Base-by-base conservation (phyloP, 2,888 invertebrate genomes). In the Ectemnius cavifrons region DNA sequence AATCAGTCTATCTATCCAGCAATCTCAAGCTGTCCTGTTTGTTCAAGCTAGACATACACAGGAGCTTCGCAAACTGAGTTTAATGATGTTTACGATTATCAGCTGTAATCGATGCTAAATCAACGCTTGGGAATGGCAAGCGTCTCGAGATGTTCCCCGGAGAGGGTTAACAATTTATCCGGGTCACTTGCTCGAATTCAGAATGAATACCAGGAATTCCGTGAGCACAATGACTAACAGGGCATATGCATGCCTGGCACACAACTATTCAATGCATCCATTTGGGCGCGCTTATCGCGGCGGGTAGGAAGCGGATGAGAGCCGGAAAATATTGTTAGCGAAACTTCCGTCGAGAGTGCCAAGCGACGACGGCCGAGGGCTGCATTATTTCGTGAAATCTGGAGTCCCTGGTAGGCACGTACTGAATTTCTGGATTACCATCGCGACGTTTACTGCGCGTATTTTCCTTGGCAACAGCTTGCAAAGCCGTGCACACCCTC, bases 401-500 rank as follows among this genome's bases (percentile, higher is more conserved):
- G 62, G 60, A 47, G 64, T 49, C 14, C 16, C 46, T 20, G 20
- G 58, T 45, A 67, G 72, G 61, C 75, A 59, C 71, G 68, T 69
- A 63, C 77, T 77, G 68, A 81, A 77, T 69, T 69, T 62, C 71
- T 49, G 60, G 61, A 58, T 73, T 71, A 61, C 64, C 61, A 63
- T 69, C 73, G 65, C 63, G 73, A 80, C 74, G 62, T 79, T 79
- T 75, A 75, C 69, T 47, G 68, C 49, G 57, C 65, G 75, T 81
- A 81, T 81, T 77, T 79, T 73, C 66, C n/a, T 64, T 37, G 71
- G 67, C 73, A 70, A 68, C 79, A 81, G 81, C 77, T 81, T 75
- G 79, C 64, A 5, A 20, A 37, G 37, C 37, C 37, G 37, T 37
- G 37, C 11, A 8, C 37, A 11, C 37, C 37, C 8, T 8, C 37